Percentiles rank a stretch among this genome's conserved stretches.
phyloP scores from a whole-genome alignment of 2,113 vertebrate species.

The Phasianus colchicus region DNA sequence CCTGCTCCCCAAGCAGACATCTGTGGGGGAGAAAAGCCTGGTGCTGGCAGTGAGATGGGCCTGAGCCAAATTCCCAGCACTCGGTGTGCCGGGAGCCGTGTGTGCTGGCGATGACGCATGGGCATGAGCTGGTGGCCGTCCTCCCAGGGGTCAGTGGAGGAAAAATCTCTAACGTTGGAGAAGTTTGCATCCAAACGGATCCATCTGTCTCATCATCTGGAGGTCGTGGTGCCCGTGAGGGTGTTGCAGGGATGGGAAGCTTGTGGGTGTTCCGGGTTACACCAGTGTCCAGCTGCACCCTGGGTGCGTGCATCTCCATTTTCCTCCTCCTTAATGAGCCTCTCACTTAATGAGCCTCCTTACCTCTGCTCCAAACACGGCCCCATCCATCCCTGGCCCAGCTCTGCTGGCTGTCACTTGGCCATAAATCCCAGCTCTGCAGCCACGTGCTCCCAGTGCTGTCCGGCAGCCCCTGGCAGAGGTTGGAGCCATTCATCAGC shows the following conservation, averaged over 20 bases:
- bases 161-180: background rate
- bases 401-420: rapidly evolving
- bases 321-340: background rate
- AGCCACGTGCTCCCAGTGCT: background rate
- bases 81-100: background rate
- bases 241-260: background rate
- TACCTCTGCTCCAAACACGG: rapidly evolving
- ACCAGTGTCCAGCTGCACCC: background rate
- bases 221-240: background rate
- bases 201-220: rapidly evolving
- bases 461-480: background rate
- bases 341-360: background rate
- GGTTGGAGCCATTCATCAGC: background rate
- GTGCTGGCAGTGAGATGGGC: background rate
- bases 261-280: rapidly evolving
- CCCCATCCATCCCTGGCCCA: rapidly evolving
- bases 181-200: background rate
- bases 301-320: background rate
- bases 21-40: background rate
- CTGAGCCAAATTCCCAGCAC: constrained; percentile 8
- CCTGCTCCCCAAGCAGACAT: background rate
- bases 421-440: background rate
- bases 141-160: background rate
- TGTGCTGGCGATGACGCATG: background rate
- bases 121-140: background rate